Evolutionary conservation across 2,113 vertebrate species (phyloP), one percentile per base, ranked within the genome.

Genomic region (Microcebus lehilahytsara): DNA sequence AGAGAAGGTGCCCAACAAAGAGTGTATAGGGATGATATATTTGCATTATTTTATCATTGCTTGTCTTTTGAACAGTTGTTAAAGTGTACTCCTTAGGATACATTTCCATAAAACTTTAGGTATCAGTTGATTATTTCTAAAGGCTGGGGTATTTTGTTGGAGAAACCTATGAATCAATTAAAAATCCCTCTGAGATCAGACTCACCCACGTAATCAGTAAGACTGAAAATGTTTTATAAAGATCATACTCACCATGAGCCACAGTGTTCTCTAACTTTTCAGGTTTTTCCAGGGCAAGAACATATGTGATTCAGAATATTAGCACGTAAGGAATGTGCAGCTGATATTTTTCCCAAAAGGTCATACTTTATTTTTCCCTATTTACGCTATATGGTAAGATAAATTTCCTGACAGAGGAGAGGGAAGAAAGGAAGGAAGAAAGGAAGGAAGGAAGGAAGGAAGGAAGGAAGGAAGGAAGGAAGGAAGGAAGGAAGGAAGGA

Each of bases 351-450:
- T 80, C 46, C 34, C 34, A 91, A 58, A 3, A 9, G 20, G 2
- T 51, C 85, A 72, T 66, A 64, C 92, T 72, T 85, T 90, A 40
- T 46, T 96, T 89, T 79, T 49, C 83, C 37, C 34, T 83, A 67
- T 42, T 92, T 95, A 69, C 25, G 62, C 53, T 62, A 69, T 25
- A 64, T 84, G 25, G 16, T 74, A 60, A 62, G 62, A 30, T 92
- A 94, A 58, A 93, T 46, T 69, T 53, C 34, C 34, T 79, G 56
- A 67, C 13, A 83, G 9, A 92, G 25, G 56, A 78, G 74, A 91
- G 5, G 6, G 6, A 30, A 83, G 7, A 19, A 9, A 56, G 23
- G 32, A 37, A 19, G 23, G 8, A 25, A 4, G 34, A 25, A 66
- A 34, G 20, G 69, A 84, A 83, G 17, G 25, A 49, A 13, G 10